These are phyloP conservation scores for Carterocephalus palaemon DNA, from an alignment of 2,888 invertebrate genomes.

Conservation along the genomic window DNA sequence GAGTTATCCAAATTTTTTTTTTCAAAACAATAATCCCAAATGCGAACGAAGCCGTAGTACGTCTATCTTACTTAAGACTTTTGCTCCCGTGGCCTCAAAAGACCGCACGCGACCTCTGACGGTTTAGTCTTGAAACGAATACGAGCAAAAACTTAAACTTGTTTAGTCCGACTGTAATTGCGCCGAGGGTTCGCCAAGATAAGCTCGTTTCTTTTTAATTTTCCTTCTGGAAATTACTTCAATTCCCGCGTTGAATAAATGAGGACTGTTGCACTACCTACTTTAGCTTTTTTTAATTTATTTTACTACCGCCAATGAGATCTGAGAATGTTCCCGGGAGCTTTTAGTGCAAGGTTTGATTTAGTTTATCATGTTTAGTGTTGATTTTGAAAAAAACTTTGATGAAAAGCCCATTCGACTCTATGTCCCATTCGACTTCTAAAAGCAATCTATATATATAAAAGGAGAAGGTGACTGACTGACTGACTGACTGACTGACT, in stretches of 20 bases:
- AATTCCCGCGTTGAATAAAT: slow-evolving; percentile 64
- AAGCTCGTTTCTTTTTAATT: slow-evolving; percentile 69
- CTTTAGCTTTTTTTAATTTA: slow-evolving; percentile 41
- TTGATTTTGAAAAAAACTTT: slow-evolving; percentile 35
- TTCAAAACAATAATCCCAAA: too few species aligned
- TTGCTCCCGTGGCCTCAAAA: background rate
- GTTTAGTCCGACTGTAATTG: slow-evolving; percentile 45
- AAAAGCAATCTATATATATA: too few species aligned
- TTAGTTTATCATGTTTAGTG: too few species aligned
- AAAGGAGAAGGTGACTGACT: too few species aligned
- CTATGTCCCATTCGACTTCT: too few species aligned
- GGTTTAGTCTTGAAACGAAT: slow-evolving; percentile 10
- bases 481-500: too few species aligned
- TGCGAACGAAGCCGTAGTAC: background rate
- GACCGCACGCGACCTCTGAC: slow-evolving; percentile 2
- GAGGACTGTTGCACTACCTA: slow-evolving; percentile 51
- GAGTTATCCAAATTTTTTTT: too few species aligned
- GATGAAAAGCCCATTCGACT: too few species aligned
- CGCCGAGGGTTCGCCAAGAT: slow-evolving; percentile 55
- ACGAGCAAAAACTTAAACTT: slow-evolving; percentile 24
- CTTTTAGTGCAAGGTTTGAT: slow-evolving; percentile 43
- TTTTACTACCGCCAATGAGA: slow-evolving; percentile 46
- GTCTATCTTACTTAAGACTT: background rate
- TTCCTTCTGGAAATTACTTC: slow-evolving; percentile 63
- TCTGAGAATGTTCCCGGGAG: slow-evolving; percentile 40